Conservation (phyloP, 2,113 vertebrate genomes). For the Tachysurus vachellii region DNA sequence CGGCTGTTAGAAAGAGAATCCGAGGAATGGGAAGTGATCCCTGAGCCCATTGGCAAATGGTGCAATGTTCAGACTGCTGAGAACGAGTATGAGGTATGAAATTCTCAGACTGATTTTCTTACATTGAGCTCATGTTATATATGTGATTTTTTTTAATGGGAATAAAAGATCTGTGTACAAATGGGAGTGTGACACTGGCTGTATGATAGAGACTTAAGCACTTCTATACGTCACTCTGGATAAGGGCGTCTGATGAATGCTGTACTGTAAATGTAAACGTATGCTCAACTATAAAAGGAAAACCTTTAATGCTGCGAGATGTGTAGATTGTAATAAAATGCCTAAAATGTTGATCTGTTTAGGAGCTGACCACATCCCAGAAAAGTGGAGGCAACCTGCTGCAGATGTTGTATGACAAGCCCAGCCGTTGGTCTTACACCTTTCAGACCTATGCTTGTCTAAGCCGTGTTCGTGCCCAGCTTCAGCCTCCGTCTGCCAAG, state of each 20-base stretch:
- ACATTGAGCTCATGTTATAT: neutral
- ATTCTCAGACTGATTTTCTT: neutral
- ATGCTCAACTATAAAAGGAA: neutral
- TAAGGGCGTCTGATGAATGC: too few species aligned
- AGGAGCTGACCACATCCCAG: slow-evolving; percentile 78
- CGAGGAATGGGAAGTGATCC: slow-evolving; percentile 77
- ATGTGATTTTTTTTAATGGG: neutral
- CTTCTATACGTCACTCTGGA: too few species aligned
- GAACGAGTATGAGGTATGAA: slow-evolving; percentile 64
- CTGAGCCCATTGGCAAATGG: slow-evolving; percentile 79
- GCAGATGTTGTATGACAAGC: slow-evolving; percentile 78
- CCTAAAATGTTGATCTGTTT: neutral
- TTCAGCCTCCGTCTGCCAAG: slow-evolving; percentile 66
- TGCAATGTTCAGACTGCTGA: slow-evolving; percentile 73
- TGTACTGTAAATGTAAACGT: too few species aligned
- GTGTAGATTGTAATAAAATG: neutral
- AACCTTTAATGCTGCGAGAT: neutral
- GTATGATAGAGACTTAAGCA: too few species aligned
- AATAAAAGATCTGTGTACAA: neutral
- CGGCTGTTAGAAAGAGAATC: slow-evolving; percentile 66
- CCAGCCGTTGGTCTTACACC: slow-evolving; percentile 76
- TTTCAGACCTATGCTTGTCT: slow-evolving; percentile 73
- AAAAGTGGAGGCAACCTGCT: slow-evolving; percentile 79
- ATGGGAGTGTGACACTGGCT: too few species aligned
- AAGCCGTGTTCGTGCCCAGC: slow-evolving; percentile 80